Percentiles rank a stretch among this genome's conserved stretches.
Conservation (phyloP, 1,140 invertebrate species). For the Eupeodes corollae region DNA sequence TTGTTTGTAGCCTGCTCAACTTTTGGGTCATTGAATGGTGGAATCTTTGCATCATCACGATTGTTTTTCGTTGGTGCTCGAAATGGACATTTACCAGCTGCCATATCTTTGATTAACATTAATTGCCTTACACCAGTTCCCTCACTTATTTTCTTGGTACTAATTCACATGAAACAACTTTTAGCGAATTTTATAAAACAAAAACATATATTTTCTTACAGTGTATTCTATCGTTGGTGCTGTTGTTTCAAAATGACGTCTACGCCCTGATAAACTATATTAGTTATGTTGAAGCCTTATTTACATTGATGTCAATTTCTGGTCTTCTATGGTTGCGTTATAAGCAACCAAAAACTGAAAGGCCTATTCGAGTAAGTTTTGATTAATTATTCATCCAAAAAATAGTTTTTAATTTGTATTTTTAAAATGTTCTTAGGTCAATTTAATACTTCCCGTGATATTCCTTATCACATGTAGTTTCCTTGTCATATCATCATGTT, state of each 20-base stretch:
- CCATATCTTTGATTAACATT: conserved; percentile 78
- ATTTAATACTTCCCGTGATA: conserved; percentile 62
- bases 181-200: conserved; percentile 5
- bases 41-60: conserved; percentile 76
- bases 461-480: conserved; percentile 79
- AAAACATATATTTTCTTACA: conserved; percentile 40
- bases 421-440: conserved; percentile 41
- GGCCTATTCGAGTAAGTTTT: conserved; percentile 54
- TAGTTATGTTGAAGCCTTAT: conserved; percentile 86
- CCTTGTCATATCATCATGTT: conserved; percentile 71
- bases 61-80: conserved; percentile 87
- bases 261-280: conserved; percentile 88
- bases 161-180: conserved; percentile 24
- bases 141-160: conserved; percentile 83
- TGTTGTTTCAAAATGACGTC: conserved; percentile 77
- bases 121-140: conserved; percentile 79
- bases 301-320: conserved; percentile 77
- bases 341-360: conserved; percentile 55
- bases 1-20: conserved; percentile 79
- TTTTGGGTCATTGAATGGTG: conserved; percentile 77
- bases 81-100: conserved; percentile 77
- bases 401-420: not conserved
- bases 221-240: conserved; percentile 66
- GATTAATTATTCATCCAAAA: not conserved
- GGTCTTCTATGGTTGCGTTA: conserved; percentile 79